Conservation (phyloP, 2,888 invertebrate species). For the Drosophila subsilvestris region DNA sequence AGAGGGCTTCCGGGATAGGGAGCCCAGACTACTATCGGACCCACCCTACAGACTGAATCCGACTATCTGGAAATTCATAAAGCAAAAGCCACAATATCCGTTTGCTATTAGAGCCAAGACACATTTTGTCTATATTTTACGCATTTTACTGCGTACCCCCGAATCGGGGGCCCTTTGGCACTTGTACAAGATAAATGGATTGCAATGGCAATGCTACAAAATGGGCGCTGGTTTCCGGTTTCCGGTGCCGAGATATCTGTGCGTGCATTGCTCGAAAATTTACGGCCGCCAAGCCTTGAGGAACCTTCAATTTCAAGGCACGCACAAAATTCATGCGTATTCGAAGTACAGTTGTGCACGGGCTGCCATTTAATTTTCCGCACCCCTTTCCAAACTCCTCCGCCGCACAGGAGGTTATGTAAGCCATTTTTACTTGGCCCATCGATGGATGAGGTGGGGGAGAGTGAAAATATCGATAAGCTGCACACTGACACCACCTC, state of each 20-base stretch:
- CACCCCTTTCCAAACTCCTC: too few species aligned
- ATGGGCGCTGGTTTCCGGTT: slow-evolving; percentile 78
- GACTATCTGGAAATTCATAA: slow-evolving; percentile 51
- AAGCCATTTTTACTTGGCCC: slow-evolving; percentile 40
- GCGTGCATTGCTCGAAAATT: slow-evolving; percentile 59
- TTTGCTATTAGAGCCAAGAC: slow-evolving; percentile 69
- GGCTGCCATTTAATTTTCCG: slow-evolving; percentile 10
- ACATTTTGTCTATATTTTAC: slow-evolving; percentile 62
- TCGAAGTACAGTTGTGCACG: slow-evolving; percentile 40
- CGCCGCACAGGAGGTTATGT: slow-evolving; percentile 42
- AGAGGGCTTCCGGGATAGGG: slow-evolving; percentile 57
- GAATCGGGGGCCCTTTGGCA: slow-evolving; percentile 52
- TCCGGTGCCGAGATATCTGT: slow-evolving; percentile 57
- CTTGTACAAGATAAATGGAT: slow-evolving; percentile 55
- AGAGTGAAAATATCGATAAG: slow-evolving; percentile 49
- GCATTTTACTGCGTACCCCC: slow-evolving; percentile 63
- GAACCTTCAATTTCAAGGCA: slow-evolving; percentile 62
- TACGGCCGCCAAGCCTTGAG: slow-evolving; percentile 53
- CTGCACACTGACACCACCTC: slow-evolving; percentile 14
- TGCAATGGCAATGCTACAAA: slow-evolving; percentile 59
- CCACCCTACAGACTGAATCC: neutral
- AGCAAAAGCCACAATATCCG: slow-evolving; percentile 77
- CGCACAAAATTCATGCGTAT: slow-evolving; percentile 48
- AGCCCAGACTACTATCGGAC: neutral
- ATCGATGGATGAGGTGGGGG: slow-evolving; percentile 32